Evolutionary conservation across 1,140 invertebrate genomes (phyloP).

Genomic region (Liolophura sinensis): DNA sequence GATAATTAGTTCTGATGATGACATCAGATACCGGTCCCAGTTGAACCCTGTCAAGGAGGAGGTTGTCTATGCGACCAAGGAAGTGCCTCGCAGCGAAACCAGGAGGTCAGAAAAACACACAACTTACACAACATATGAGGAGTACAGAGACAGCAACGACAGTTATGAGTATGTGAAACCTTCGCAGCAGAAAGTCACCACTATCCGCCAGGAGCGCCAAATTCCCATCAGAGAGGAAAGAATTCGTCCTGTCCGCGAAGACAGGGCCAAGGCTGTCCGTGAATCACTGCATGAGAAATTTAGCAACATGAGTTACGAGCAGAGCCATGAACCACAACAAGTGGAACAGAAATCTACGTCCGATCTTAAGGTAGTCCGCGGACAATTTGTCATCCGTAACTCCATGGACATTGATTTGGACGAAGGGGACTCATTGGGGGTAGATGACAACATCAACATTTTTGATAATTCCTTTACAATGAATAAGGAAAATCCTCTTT

Average conservation of each 20-base stretch:
- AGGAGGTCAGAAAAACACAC: neutral
- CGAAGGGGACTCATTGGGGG: conserved; percentile 20
- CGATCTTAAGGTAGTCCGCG: conserved; percentile 36
- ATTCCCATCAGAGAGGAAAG: neutral
- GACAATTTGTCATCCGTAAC: conserved; percentile 44
- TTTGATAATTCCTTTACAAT: conserved; percentile 41
- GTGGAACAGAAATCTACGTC: conserved; percentile 10
- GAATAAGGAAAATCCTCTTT: conserved; percentile 43
- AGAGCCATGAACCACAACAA: conserved; percentile 10
- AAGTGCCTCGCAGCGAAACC: neutral
- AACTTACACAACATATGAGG: neutral
- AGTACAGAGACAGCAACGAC: neutral
- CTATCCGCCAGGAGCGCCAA: neutral
- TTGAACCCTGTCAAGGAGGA: neutral
- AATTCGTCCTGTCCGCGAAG: no score
- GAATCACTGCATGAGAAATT: neutral
- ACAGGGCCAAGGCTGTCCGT: no score
- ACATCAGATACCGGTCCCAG: neutral
- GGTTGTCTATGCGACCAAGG: neutral
- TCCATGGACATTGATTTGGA: conserved; percentile 33
- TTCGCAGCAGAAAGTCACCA: neutral
- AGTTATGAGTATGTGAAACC: neutral
- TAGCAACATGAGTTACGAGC: conserved; percentile 6
- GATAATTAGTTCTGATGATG: conserved; percentile 10
- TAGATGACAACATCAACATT: conserved; percentile 43